Evolutionary conservation across 2,888 invertebrate species (phyloP).

Genomic region (Apodemia hepburni): DNA sequence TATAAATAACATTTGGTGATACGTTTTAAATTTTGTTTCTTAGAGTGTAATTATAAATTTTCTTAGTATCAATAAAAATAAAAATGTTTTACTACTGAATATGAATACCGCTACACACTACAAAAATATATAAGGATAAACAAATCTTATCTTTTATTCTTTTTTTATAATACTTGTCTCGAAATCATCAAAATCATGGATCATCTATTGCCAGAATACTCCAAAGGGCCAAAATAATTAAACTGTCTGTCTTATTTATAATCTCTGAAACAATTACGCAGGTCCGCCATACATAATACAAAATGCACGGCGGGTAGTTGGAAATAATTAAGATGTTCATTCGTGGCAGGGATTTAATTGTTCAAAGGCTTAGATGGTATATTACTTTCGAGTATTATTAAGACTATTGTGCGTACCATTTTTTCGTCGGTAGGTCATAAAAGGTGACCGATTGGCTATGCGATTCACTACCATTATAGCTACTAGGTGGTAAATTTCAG

Average conservation of each 20-base stretch:
- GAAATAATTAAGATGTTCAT: slow-evolving; percentile 16
- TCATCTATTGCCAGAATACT: slow-evolving; percentile 17
- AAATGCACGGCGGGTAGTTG: slow-evolving; percentile 4
- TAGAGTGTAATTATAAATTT: no score
- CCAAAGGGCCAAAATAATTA: slow-evolving; percentile 30
- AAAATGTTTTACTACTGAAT: no score
- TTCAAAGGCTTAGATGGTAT: not conserved
- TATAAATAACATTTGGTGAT: no score
- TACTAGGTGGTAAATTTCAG: no score
- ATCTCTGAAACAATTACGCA: slow-evolving; percentile 31
- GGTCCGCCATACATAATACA: slow-evolving; percentile 7
- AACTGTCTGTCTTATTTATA: slow-evolving; percentile 35
- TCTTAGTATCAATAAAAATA: no score
- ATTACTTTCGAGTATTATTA: not conserved
- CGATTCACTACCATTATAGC: no score
- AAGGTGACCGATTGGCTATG: no score
- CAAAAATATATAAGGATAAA: not conserved
- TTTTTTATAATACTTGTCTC: not conserved
- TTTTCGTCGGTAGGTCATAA: no score
- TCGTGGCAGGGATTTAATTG: slow-evolving; percentile 10
- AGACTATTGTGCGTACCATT: no score
- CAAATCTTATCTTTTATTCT: no score
- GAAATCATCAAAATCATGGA: slow-evolving; percentile 9
- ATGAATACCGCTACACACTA: no score
- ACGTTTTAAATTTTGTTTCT: no score